A percentile compares a stretch with the other conserved stretches of the same genome.
These are phyloP conservation scores for Eledona agricola DNA, from an alignment of 2,888 invertebrate genomes.

Conservation along the genomic window DNA sequence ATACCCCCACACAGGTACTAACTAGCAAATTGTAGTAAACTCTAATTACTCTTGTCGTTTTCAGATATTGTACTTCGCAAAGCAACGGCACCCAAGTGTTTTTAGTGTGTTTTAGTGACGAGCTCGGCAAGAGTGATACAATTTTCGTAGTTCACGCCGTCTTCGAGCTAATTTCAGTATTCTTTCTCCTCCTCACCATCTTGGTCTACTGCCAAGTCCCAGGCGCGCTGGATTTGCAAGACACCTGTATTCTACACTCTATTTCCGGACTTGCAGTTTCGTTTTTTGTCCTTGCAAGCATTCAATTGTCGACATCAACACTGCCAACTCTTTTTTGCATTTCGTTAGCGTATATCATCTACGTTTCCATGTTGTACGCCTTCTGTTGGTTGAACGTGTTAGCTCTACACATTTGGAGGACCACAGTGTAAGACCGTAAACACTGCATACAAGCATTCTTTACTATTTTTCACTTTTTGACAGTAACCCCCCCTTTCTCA, in stretches of 20 bases:
- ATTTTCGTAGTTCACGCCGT: conserved; percentile 32
- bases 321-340: conserved; percentile 63
- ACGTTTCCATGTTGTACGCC: conserved; percentile 69
- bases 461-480: conserved; percentile 18
- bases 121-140: conserved; percentile 10
- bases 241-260: conserved; percentile 71
- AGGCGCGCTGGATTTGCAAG: conserved; percentile 68
- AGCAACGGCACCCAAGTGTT: conserved; percentile 33
- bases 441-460: conserved; percentile 1
- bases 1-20: conserved; percentile 6
- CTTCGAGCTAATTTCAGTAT: conserved; percentile 55
- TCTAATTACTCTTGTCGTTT: neutral
- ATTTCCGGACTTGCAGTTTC: conserved; percentile 69
- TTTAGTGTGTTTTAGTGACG: conserved; percentile 32
- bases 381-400: conserved; percentile 78
- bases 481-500: conserved; percentile 18
- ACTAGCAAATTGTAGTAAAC: no score
- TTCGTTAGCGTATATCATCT: conserved; percentile 59
- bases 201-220: conserved; percentile 70
- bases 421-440: conserved; percentile 68
- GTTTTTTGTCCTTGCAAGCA: conserved; percentile 67
- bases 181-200: conserved; percentile 69
- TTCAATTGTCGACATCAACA: conserved; percentile 64
- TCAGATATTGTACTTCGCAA: conserved; percentile 21
- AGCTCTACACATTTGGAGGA: conserved; percentile 73